phyloP scores from a whole-genome alignment of 2,113 vertebrate genomes.

The Chloropsis hardwickii region DNA sequence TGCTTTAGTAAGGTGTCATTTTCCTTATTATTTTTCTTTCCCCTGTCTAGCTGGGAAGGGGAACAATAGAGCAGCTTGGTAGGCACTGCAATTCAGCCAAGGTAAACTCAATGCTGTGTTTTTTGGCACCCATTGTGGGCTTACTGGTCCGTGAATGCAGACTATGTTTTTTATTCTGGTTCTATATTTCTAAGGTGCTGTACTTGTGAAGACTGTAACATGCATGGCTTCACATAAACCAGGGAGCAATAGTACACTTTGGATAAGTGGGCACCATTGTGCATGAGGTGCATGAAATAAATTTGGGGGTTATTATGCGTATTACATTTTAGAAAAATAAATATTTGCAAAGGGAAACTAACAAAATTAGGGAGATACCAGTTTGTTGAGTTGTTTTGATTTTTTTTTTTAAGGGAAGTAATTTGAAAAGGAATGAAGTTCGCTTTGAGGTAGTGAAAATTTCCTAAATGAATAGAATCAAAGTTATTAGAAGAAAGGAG shows the following conservation, averaged over 20 bases:
- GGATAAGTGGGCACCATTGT: not conserved
- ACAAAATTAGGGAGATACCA: not conserved
- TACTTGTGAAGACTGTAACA: not conserved
- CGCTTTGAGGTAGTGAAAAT: not conserved
- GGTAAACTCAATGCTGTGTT: not conserved
- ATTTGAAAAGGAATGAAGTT: not conserved
- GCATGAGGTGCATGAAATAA: not conserved
- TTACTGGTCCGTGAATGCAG: not conserved
- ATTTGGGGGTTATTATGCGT: not conserved
- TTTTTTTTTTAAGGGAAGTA: not conserved
- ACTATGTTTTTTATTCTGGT: not conserved
- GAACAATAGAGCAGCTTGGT: not conserved
- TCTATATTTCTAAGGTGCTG: not conserved
- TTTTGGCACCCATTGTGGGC: not conserved
- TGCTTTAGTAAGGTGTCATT: not conserved
- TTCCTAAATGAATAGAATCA: slow-evolving; percentile 8
- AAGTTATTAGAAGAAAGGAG: slow-evolving; percentile 23
- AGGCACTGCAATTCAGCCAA: not conserved
- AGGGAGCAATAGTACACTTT: not conserved
- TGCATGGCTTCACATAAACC: not conserved
- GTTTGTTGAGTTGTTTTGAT: not conserved
- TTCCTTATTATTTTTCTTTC: not conserved
- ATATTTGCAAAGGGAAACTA: not conserved
- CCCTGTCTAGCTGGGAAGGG: not conserved
- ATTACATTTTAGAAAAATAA: not conserved